Evolutionary conservation across 2,888 invertebrate species (phyloP).

Genomic region (Leucoptera coffeella): DNA sequence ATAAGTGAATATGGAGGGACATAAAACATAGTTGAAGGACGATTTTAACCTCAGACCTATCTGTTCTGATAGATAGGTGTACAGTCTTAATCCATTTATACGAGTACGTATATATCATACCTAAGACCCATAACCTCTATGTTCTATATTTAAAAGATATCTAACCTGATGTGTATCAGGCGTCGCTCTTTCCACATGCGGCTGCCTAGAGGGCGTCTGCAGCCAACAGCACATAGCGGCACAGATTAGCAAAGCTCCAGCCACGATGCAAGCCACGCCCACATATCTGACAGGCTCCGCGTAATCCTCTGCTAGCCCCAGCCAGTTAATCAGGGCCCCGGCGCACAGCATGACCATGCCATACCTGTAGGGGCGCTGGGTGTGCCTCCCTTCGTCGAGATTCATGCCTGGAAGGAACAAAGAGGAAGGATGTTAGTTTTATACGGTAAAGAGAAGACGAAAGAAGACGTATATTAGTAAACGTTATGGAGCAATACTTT

Average conservation of each 20-base stretch:
- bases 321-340: slow-evolving; percentile 69
- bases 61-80: not conserved
- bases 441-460: too few species aligned
- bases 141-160: too few species aligned
- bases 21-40: too few species aligned
- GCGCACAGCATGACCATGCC: slow-evolving; percentile 68
- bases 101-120: not conserved
- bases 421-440: not conserved
- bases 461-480: too few species aligned
- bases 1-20: too few species aligned
- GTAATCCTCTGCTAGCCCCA: slow-evolving; percentile 65
- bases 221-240: slow-evolving; percentile 72
- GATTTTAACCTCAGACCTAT: not conserved
- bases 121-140: too few species aligned
- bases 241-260: slow-evolving; percentile 65
- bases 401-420: slow-evolving; percentile 53
- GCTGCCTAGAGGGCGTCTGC: slow-evolving; percentile 44
- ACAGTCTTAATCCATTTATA: not conserved
- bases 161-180: slow-evolving; percentile 46
- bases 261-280: slow-evolving; percentile 68
- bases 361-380: slow-evolving; percentile 66
- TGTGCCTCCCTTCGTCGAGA: slow-evolving; percentile 59
- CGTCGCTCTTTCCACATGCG: slow-evolving; percentile 31
- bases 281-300: slow-evolving; percentile 67
- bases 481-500: too few species aligned